Evolutionary conservation across 2,888 invertebrate genomes (phyloP).

Genomic region (Cerastis rubricosa): DNA sequence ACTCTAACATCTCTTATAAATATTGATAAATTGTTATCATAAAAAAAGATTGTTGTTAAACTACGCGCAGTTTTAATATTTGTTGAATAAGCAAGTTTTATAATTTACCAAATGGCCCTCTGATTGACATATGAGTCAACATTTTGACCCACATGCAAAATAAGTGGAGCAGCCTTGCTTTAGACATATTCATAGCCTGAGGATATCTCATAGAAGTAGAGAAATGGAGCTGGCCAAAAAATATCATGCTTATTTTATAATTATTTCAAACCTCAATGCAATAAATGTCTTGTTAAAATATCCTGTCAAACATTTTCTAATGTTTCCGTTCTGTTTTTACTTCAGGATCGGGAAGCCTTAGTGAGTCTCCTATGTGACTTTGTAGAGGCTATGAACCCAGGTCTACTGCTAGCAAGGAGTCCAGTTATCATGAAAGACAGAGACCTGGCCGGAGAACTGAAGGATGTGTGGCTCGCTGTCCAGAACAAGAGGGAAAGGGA

Average conservation of each 20-base stretch:
- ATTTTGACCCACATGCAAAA: too few species aligned
- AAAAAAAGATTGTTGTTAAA: too few species aligned
- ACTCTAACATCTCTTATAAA: too few species aligned
- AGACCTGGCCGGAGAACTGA: slow-evolving; percentile 93
- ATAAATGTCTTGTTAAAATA: too few species aligned
- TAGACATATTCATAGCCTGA: background rate
- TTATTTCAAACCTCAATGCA: background rate
- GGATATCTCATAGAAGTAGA: background rate
- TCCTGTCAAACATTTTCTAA: background rate
- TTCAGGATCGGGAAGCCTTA: slow-evolving; percentile 92
- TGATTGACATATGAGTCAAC: too few species aligned
- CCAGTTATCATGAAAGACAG: slow-evolving; percentile 92
- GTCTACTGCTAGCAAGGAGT: slow-evolving; percentile 90
- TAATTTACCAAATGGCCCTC: too few species aligned
- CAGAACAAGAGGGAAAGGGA: slow-evolving; percentile 91
- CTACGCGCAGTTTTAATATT: too few species aligned
- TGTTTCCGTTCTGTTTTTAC: slow-evolving; percentile 9
- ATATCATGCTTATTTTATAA: background rate
- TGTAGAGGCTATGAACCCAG: slow-evolving; percentile 94
- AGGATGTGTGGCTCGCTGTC: slow-evolving; percentile 94
- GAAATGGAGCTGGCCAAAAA: background rate
- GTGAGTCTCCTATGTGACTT: slow-evolving; percentile 93
- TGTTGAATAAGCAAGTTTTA: too few species aligned
- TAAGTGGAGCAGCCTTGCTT: too few species aligned
- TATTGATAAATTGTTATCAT: too few species aligned